Evolutionary conservation across 2,888 invertebrate species (phyloP).

Genomic region (Aphidius colemani): DNA sequence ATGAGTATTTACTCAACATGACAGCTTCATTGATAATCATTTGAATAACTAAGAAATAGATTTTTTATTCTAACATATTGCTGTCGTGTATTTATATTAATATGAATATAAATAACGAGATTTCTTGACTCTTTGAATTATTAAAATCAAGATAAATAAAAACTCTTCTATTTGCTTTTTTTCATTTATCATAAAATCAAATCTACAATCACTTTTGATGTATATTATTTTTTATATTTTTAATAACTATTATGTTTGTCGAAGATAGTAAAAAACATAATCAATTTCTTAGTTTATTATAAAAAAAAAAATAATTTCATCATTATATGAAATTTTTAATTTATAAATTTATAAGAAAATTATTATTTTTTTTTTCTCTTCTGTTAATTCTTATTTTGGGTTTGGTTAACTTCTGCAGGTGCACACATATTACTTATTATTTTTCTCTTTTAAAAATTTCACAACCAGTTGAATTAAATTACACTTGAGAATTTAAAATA

Average conservation of each 20-base stretch:
- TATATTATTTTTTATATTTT: slow-evolving; percentile 7
- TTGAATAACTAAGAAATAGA: too few relatives aligned
- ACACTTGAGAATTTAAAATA: slow-evolving; percentile 7
- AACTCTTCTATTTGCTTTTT: too few relatives aligned
- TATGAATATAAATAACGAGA: background rate
- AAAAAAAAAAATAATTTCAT: too few relatives aligned
- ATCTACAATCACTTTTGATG: background rate
- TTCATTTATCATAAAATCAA: background rate
- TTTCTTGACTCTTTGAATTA: slow-evolving; percentile 1
- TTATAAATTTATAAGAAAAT: too few relatives aligned
- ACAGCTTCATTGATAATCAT: too few relatives aligned
- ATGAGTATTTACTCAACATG: too few relatives aligned
- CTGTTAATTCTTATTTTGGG: slow-evolving; percentile 2
- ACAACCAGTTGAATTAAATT: slow-evolving; percentile 29
- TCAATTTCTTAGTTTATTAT: too few relatives aligned
- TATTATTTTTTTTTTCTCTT: too few relatives aligned
- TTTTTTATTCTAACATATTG: too few relatives aligned
- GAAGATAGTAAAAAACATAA: too few relatives aligned
- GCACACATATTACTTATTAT: slow-evolving; percentile 18
- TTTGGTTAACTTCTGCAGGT: slow-evolving; percentile 21
- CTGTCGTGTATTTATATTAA: too few relatives aligned
- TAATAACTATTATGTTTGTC: background rate
- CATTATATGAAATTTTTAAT: too few relatives aligned
- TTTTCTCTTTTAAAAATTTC: slow-evolving; percentile 18
- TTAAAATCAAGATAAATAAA: background rate